phyloP scores from a whole-genome alignment of 2,113 vertebrate species.

The Albula goreensis region DNA sequence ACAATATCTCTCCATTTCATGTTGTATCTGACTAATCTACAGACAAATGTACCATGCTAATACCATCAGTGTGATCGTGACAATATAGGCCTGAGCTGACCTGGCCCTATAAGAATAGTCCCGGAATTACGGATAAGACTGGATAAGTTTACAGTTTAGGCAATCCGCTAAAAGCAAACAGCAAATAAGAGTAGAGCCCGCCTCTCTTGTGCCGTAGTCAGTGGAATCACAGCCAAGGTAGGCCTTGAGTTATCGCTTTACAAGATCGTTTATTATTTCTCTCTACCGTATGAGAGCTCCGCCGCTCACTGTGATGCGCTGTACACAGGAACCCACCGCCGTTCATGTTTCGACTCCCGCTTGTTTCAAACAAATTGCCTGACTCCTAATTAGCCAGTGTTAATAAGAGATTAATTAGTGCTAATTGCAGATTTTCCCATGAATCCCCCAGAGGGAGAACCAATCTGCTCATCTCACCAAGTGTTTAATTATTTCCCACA shows the following conservation, averaged over 20 bases:
- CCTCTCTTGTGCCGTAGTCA: too few species aligned
- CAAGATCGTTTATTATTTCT: not conserved
- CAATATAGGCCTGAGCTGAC: not conserved
- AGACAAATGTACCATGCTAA: not conserved
- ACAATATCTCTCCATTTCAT: not conserved
- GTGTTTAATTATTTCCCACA: slow-evolving; percentile 73
- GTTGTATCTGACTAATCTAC: not conserved
- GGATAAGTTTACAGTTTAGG: not conserved
- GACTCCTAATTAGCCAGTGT: slow-evolving; percentile 82
- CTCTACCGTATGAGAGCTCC: slow-evolving; percentile 13
- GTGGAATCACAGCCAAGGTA: not conserved
- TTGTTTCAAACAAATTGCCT: slow-evolving; percentile 73
- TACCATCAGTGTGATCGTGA: not conserved
- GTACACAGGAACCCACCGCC: slow-evolving; percentile 62
- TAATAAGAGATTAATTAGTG: slow-evolving; percentile 86
- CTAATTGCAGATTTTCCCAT: slow-evolving; percentile 83
- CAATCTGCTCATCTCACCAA: slow-evolving; percentile 80
- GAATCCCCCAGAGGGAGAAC: slow-evolving; percentile 78
- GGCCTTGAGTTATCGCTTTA: not conserved
- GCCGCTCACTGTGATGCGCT: slow-evolving; percentile 60
- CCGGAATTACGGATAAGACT: not conserved
- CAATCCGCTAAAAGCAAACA: not conserved
- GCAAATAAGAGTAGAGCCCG: not conserved
- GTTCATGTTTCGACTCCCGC: slow-evolving; percentile 53
- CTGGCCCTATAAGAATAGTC: not conserved